Base-by-base conservation (phyloP, 2,797 vertebrate genomes). In the Cygnus olor region DNA sequence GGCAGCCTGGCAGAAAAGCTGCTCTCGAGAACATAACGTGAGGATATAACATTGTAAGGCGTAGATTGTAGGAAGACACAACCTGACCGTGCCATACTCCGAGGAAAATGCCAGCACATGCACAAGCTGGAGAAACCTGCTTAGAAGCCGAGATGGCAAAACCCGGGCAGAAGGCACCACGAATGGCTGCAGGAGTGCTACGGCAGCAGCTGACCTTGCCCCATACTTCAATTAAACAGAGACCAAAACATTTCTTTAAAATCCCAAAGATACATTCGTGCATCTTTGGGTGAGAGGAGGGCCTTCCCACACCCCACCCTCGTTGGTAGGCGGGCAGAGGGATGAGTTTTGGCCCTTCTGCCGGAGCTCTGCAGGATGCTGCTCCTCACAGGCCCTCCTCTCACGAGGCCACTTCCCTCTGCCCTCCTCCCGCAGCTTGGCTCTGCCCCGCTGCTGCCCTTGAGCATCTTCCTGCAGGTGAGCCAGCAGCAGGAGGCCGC, bases 51-150 rank as follows among this genome's bases (percentile, higher is more conserved):
- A 22, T 22, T 27, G 11, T 7, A 6, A 53, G 32, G 21, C 1
- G 1, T 0, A 9, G 14, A 44, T 17, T 24, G 28, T 3, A 12
- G 32, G 22, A 27, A 53, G 44, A 7, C 27, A 21, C 32, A 20
- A 36, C 9, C 45, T 27, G 38, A 5, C 45, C 28, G 4, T 3
- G 16, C 63, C 30, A 8, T 1, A 21, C 24, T 27, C 38, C 8
- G 6, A 4, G 45, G 64, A 32, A 61, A 77, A 53, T 0, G 14
- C 45, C 25, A 36, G 44, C 32, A 17, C 6, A 1, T 11, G 32
- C 1, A 0, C 36, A 10, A 60, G 15, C 36, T 4, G 17, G 45
- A 64, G 19, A 14, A 49, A 34, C 47, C 22, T 5, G 4, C 7
- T 47, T 3, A 8, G 14, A 12, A 28, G 19, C 2, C 7, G 36